Conservation (phyloP, 2,888 invertebrate species). For the Hypomecis punctinalis region DNA sequence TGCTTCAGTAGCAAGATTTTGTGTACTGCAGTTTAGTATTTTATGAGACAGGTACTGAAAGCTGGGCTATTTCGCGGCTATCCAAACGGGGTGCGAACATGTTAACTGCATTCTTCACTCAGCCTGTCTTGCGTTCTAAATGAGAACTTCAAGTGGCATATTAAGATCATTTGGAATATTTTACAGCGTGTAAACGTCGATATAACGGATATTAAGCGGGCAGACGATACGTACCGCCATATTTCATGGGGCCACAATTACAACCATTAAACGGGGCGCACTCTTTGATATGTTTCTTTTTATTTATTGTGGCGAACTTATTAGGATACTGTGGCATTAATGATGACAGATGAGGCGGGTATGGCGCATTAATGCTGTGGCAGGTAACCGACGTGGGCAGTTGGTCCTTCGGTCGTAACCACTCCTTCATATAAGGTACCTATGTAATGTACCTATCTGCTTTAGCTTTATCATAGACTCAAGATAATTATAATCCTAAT, state of each 20-base stretch:
- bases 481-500: too few relatives aligned
- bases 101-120: slow-evolving; percentile 54
- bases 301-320: slow-evolving; percentile 82
- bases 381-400: slow-evolving; percentile 61
- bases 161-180: slow-evolving; percentile 77
- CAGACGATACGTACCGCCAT: slow-evolving; percentile 74
- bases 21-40: slow-evolving; percentile 51
- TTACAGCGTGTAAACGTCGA: slow-evolving; percentile 80
- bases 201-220: slow-evolving; percentile 75
- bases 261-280: slow-evolving; percentile 81
- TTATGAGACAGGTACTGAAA: slow-evolving; percentile 59
- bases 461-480: not conserved
- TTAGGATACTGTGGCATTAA: slow-evolving; percentile 82
- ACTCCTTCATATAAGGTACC: not conserved
- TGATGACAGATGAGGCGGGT: slow-evolving; percentile 82
- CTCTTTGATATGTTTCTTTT: slow-evolving; percentile 78
- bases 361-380: slow-evolving; percentile 72
- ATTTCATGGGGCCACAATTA: slow-evolving; percentile 82
- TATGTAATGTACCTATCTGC: not conserved
- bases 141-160: slow-evolving; percentile 65
- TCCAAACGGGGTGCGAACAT: slow-evolving; percentile 63
- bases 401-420: slow-evolving; percentile 19
- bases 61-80: slow-evolving; percentile 56
- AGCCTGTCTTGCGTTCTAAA: slow-evolving; percentile 58
- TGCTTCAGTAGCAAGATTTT: slow-evolving; percentile 43